A percentile compares a stretch with the other conserved stretches of the same genome.
These are phyloP conservation scores for Venusia cambrica DNA, from an alignment of 2,888 invertebrate genomes.

Conservation along the genomic window DNA sequence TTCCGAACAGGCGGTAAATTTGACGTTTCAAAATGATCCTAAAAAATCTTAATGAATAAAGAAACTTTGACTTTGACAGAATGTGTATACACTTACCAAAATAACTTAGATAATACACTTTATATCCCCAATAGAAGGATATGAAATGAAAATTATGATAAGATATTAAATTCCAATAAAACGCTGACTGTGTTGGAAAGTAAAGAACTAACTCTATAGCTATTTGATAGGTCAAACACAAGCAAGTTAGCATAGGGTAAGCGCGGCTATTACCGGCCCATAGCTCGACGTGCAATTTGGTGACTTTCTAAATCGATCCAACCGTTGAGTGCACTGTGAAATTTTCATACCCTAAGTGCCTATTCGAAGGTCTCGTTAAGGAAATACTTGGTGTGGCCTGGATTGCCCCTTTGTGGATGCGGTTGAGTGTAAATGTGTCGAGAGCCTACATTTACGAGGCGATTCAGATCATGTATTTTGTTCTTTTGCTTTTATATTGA, in stretches of 20 bases:
- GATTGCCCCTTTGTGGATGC: constrained; percentile 32
- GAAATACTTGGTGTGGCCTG: constrained; percentile 44
- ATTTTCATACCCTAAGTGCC: constrained; percentile 68
- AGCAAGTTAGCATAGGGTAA: constrained; percentile 27
- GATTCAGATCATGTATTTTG: no score
- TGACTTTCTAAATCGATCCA: constrained; percentile 61
- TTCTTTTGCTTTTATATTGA: no score
- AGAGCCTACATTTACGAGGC: no score
- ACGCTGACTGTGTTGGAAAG: background rate
- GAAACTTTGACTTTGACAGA: no score
- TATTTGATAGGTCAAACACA: constrained; percentile 15
- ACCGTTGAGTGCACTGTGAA: constrained; percentile 58
- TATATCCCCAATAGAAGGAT: no score
- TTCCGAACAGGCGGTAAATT: no score
- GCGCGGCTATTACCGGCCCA: constrained; percentile 33
- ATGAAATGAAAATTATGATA: no score
- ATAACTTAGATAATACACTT: no score
- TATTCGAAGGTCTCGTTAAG: constrained; percentile 53
- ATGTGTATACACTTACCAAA: no score
- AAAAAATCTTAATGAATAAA: no score
- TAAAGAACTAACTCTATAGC: constrained; percentile 10
- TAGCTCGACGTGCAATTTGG: constrained; percentile 49
- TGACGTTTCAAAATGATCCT: no score
- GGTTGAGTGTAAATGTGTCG: constrained; percentile 7
- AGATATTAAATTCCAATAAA: no score